A percentile compares a stretch with the other conserved stretches of the same genome.
phyloP scores from a whole-genome alignment of 53 echinoderm and acorn worm genomes.

The Apostichopus leukothele region DNA sequence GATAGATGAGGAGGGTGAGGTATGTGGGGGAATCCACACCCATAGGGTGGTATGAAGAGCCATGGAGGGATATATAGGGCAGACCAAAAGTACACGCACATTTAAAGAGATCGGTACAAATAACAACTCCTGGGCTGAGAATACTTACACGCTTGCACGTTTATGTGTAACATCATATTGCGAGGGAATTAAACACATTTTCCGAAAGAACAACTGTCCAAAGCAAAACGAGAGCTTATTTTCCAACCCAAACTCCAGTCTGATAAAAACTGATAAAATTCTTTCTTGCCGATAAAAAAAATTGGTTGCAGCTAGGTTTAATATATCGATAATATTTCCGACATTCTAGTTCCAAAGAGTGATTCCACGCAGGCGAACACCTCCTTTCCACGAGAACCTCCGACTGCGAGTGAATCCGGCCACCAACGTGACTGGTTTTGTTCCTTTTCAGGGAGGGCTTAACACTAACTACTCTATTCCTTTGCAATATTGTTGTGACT shows the following conservation, averaged over 20 bases:
- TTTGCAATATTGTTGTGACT: conserved; percentile 40
- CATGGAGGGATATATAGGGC: too few relatives aligned
- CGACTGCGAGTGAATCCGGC: conserved; percentile 32
- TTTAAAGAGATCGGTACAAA: too few relatives aligned
- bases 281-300: background rate
- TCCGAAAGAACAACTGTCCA: conserved; percentile 24
- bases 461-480: conserved; percentile 10
- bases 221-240: background rate
- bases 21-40: too few relatives aligned
- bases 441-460: conserved; percentile 22
- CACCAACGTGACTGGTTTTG: conserved; percentile 29
- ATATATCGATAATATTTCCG: conserved; percentile 1
- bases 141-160: conserved; percentile 54
- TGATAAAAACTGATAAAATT: background rate
- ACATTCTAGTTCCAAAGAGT: background rate
- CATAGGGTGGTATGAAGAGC: too few relatives aligned
- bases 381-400: conserved; percentile 30
- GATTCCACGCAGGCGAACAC: background rate
- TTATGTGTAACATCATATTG: conserved; percentile 55
- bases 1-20: too few relatives aligned
- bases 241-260: background rate
- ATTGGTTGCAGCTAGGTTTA: background rate
- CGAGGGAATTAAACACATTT: conserved; percentile 28
- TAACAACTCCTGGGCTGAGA: background rate
- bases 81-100: too few relatives aligned